These are phyloP conservation scores for Isichthys henryi DNA, from an alignment of 2,113 vertebrate genomes.

Conservation along the genomic window DNA sequence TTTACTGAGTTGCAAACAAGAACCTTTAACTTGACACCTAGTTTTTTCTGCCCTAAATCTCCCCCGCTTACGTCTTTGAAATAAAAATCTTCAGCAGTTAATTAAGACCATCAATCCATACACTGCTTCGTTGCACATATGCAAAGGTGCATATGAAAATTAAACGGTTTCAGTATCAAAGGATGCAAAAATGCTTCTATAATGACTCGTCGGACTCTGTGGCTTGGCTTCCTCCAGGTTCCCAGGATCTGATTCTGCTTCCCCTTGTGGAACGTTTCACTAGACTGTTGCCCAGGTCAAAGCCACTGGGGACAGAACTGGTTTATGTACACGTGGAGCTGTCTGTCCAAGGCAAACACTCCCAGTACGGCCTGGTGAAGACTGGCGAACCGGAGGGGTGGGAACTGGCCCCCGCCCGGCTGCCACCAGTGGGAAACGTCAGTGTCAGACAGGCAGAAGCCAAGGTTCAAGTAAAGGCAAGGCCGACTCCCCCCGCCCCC, in stretches of 20 bases:
- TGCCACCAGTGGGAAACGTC: neutral
- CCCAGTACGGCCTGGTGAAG: neutral
- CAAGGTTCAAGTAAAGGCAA: neutral
- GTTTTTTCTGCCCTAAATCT: neutral
- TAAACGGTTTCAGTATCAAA: neutral
- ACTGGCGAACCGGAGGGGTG: neutral
- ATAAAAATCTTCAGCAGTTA: neutral
- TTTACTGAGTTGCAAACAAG: neutral
- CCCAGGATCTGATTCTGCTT: neutral
- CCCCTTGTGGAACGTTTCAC: neutral
- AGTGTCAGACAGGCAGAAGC: neutral
- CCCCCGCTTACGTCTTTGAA: neutral
- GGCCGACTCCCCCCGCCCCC: neutral
- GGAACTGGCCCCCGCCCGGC: neutral
- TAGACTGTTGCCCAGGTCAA: neutral
- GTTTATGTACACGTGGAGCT: constrained; percentile 7
- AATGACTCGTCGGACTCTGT: neutral
- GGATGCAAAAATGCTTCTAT: neutral
- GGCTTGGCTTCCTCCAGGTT: neutral
- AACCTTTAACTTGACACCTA: constrained; percentile 1
- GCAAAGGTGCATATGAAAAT: neutral
- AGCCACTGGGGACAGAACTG: neutral
- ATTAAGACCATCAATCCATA: neutral
- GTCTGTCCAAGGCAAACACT: constrained; percentile 14
- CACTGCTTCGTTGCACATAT: neutral